Conservation (phyloP, 2,797 vertebrate species). For the Parambassis ranga region DNA sequence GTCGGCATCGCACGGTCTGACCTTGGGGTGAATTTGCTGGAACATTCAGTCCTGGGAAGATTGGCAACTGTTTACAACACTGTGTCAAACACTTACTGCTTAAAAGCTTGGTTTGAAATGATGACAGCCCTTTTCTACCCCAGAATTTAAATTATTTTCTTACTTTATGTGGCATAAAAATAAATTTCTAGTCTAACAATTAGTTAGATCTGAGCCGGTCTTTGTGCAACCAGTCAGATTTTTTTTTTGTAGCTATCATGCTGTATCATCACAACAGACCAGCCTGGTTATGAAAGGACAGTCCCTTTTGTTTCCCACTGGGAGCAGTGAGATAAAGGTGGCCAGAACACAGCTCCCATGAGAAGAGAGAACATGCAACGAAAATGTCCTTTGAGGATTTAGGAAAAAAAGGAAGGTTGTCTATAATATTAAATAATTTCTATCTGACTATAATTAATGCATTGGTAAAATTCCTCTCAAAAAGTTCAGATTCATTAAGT, state of each 20-base stretch:
- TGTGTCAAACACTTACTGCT: too few relatives aligned
- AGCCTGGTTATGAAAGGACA: not conserved
- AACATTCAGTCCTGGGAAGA: too few relatives aligned
- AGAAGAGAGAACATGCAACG: not conserved
- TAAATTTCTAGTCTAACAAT: not conserved
- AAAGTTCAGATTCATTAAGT: too few relatives aligned
- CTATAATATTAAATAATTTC: not conserved
- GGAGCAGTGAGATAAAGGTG: not conserved
- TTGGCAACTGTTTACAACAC: too few relatives aligned
- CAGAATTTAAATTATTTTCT: too few relatives aligned
- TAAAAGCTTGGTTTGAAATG: too few relatives aligned
- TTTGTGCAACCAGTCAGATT: not conserved
- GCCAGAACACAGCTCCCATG: not conserved
- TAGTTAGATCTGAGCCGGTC: not conserved
- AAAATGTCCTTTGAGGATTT: not conserved
- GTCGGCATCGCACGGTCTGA: too few relatives aligned
- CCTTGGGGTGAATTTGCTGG: too few relatives aligned
- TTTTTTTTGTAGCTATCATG: not conserved
- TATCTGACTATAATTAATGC: not conserved
- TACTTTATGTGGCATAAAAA: too few relatives aligned
- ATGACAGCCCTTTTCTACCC: too few relatives aligned
- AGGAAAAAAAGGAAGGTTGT: not conserved
- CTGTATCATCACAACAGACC: not conserved
- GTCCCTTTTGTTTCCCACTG: not conserved
- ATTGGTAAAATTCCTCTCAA: not conserved